Percentiles rank a stretch among this genome's conserved stretches.
phyloP scores from a whole-genome alignment of 2,113 vertebrate species.

The Lanius ludovicianus region DNA sequence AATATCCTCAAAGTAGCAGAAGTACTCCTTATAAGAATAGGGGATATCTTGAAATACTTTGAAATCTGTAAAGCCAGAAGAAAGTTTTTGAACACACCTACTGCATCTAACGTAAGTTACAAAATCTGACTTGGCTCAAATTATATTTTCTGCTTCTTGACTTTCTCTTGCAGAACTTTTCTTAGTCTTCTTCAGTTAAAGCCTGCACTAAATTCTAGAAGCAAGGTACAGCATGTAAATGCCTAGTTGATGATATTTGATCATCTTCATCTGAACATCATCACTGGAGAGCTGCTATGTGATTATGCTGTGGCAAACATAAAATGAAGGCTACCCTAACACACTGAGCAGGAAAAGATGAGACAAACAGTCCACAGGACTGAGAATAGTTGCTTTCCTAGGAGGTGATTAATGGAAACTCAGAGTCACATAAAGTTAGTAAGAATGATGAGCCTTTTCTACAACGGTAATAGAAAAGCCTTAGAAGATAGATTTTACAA shows the following conservation, averaged over 20 bases:
- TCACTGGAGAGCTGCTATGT: not conserved
- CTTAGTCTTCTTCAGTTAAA: not conserved
- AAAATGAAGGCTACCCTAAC: not conserved
- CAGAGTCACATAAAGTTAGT: not conserved
- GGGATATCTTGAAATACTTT: not conserved
- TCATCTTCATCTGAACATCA: not conserved
- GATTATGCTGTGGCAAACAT: not conserved
- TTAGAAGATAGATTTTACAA: not conserved
- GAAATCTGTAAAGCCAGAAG: not conserved
- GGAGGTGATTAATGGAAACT: constrained; percentile 4
- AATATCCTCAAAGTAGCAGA: not conserved
- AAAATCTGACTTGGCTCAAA: not conserved
- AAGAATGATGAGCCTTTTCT: not conserved
- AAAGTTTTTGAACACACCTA: not conserved
- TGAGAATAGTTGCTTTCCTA: not conserved
- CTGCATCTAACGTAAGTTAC: not conserved
- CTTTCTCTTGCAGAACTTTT: not conserved
- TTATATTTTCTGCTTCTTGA: not conserved
- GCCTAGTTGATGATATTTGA: not conserved
- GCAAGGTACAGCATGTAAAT: not conserved
- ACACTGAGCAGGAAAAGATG: not conserved
- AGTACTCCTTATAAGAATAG: not conserved
- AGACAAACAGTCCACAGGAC: not conserved
- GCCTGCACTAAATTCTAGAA: not conserved
- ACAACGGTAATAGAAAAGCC: not conserved